Base-by-base conservation (phyloP, 2,797 vertebrate genomes). In the Manis pentadactyla region DNA sequence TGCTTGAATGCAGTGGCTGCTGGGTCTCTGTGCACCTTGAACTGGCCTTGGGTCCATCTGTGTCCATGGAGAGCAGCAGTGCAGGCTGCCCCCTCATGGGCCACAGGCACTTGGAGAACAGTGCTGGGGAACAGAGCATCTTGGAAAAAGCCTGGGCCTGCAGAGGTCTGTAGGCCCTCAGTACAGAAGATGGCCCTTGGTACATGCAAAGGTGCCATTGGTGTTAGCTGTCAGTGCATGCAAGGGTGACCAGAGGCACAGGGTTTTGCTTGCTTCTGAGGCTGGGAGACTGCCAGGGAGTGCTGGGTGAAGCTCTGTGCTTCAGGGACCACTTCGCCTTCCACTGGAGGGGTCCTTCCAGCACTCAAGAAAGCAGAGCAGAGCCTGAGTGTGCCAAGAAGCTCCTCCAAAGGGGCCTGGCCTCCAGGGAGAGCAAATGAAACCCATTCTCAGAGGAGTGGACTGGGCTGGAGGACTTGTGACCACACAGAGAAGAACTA, bases 61-160 rank as follows among this genome's bases (percentile, higher is more conserved):
- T 6, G 74, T 29, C 21, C 9, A 4, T 64, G 39, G 66, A 46
- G 18, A 59, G 53, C 34, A 9, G 12, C 27, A 8, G 27, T 59
- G 11, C 4, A 31, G 27, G 37, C 17, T 29, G 7, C 18, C 18
- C 12, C 17, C 11, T 39, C 0, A 0, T 0, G 14, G 51, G 23
- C 12, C 77, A 17, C 15, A 53, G 49, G 39, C 1, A 39, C 4
- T 59, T 13, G 3, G 34, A 23, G 53, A 21, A 13, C 9, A 39
- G 34, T 1, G 1, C 0, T 0, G 1, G 21, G 1, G 12, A 83
- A 31, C 14, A 19, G 15, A 17, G 9, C 12, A 6, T 71, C 37
- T 46, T 57, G 13, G 57, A 8, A 74, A 63, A 51, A 4, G 8
- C 81, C 21, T 63, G 42, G 31, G n/a, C 59, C 18, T 64, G 10